Percentiles rank a stretch among this genome's conserved stretches.
These are phyloP conservation scores for Perognathus longimembris DNA, from an alignment of 2,113 vertebrate genomes.

Conservation along the genomic window DNA sequence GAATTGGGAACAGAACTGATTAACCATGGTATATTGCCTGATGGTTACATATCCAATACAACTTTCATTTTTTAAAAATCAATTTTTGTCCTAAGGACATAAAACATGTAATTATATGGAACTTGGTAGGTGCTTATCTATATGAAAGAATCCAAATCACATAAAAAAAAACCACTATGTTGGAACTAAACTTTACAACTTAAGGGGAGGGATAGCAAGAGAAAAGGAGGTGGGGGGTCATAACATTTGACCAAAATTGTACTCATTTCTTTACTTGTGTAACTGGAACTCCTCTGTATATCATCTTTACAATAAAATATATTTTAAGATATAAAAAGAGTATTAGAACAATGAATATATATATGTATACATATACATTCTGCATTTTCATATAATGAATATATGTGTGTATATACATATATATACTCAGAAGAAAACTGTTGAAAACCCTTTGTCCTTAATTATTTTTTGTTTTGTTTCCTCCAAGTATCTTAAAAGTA, in stretches of 20 bases:
- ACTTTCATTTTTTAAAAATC: not conserved
- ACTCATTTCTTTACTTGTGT: no score
- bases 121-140: not conserved
- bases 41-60: not conserved
- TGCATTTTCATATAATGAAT: no score
- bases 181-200: not conserved
- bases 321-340: no score
- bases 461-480: not conserved
- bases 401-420: not conserved
- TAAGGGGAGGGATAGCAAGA: no score
- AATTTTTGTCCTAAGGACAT: not conserved
- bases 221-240: no score
- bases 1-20: not conserved
- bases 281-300: no score
- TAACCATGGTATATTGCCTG: not conserved
- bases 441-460: not conserved
- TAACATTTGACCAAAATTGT: no score
- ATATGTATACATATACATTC: no score
- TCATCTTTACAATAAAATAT: no score
- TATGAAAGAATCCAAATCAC: not conserved
- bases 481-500: not conserved
- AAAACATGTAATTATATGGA: not conserved
- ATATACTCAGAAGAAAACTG: not conserved
- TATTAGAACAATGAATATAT: no score
- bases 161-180: not conserved